Conservation (phyloP, 2,113 vertebrate genomes). For the Osmerus eperlanus region DNA sequence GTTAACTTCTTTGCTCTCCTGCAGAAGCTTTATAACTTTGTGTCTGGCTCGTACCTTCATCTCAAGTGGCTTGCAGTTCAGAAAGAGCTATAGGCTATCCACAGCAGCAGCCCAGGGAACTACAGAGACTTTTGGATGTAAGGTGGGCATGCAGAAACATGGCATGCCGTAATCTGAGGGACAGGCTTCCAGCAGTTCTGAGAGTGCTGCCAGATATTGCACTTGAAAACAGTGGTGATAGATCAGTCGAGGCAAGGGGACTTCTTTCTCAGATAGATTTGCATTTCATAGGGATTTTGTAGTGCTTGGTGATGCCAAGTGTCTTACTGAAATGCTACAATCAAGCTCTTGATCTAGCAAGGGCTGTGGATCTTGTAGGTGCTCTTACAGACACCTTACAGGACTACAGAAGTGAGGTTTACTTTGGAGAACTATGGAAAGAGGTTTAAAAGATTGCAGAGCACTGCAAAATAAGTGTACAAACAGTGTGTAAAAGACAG, state of each 20-base stretch:
- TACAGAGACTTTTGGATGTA: too few species aligned
- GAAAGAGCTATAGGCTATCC: too few species aligned
- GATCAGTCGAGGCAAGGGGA: constrained; percentile 12
- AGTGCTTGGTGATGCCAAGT: constrained; percentile 24
- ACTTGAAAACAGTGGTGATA: constrained; percentile 12
- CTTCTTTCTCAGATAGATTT: constrained; percentile 27
- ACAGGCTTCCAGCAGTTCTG: constrained; percentile 17
- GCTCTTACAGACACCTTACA: constrained; percentile 20
- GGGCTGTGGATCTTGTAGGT: constrained; percentile 12
- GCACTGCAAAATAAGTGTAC: background rate
- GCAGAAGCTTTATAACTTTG: too few species aligned
- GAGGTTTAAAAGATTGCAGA: constrained; percentile 21
- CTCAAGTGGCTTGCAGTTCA: too few species aligned
- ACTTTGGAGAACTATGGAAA: constrained; percentile 21
- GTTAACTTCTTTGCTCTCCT: background rate
- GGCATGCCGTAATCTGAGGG: constrained; percentile 15
- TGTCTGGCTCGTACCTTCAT: too few species aligned
- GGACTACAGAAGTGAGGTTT: constrained; percentile 10
- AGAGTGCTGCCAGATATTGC: constrained; percentile 12
- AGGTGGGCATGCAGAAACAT: constrained; percentile 2
- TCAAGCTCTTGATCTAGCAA: background rate
- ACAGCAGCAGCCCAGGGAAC: too few species aligned
- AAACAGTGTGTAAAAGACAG: too few species aligned
- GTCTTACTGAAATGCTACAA: constrained; percentile 7
- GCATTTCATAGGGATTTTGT: constrained; percentile 18